These are phyloP conservation scores for Paramuricea clavata DNA, from an alignment of 92 coral and sea anemone species.

Conservation along the genomic window DNA sequence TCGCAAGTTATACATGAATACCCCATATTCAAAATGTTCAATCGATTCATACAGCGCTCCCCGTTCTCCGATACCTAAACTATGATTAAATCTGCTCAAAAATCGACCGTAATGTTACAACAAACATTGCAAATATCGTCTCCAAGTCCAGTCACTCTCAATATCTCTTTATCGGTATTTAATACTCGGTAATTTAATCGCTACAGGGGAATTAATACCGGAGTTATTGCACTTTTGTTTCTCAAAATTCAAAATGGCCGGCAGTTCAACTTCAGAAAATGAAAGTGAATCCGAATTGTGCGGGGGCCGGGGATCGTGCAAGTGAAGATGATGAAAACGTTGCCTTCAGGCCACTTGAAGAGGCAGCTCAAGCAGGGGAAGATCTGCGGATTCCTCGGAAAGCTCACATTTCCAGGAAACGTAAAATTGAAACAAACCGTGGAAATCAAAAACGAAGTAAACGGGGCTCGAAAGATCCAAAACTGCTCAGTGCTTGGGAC, in stretches of 20 bases:
- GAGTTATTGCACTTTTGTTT: too few species aligned
- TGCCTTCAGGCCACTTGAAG: slow-evolving; percentile 32
- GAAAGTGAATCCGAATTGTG: slow-evolving; percentile 6
- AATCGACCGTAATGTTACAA: too few species aligned
- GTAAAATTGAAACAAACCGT: slow-evolving; percentile 46
- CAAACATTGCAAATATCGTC: too few species aligned
- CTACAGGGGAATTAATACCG: too few species aligned
- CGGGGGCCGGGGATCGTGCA: slow-evolving; percentile 7
- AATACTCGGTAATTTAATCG: background rate
- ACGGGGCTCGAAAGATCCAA: slow-evolving; percentile 49
- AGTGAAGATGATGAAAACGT: slow-evolving; percentile 13
- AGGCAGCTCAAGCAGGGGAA: slow-evolving; percentile 38
- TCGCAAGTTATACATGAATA: too few species aligned
- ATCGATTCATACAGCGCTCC: too few species aligned
- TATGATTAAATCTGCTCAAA: too few species aligned
- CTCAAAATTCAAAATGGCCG: slow-evolving; percentile 12
- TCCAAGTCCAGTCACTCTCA: too few species aligned
- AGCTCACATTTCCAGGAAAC: slow-evolving; percentile 47
- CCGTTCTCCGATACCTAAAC: too few species aligned
- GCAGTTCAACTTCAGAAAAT: background rate
- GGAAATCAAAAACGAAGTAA: slow-evolving; percentile 37
- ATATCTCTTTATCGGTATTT: too few species aligned
- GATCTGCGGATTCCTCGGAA: slow-evolving; percentile 42
- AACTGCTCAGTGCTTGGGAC: slow-evolving; percentile 37
- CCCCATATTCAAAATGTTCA: too few species aligned